Evolutionary conservation across 2,888 invertebrate genomes (phyloP), one percentile per base, ranked within the genome.

Genomic region (Prenolepis imparis): DNA sequence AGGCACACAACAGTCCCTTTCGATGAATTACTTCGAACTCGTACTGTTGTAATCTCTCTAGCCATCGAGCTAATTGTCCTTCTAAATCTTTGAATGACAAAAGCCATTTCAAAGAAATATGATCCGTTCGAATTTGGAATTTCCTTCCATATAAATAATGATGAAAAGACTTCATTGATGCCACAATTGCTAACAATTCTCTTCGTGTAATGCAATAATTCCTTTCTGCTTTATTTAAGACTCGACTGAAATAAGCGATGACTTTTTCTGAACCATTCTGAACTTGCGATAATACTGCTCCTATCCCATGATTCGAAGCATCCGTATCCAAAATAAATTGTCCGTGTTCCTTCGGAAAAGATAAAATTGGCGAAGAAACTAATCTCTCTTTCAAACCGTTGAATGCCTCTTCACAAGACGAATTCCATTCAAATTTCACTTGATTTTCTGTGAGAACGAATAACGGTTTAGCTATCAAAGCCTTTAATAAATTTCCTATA

Each of bases 291-390:
- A 84, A 12, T 18, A 84, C 61, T 0, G 57, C 74, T 5, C 64
- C 68, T 9, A 70, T 48, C 3, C 61, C 48, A 44, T 52, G n/a
- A 67, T 44, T 39, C 0, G 63, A 70, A 2, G 59, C 59, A 21
- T 68, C 80, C 0, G 48, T 55, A 21, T 70, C 52, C 3, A 75
- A 48, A n/a, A 32, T 24, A 21, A 82, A 48, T 18, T 9, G 15
- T 11, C 28, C 24, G 0, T 18, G 9, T 18, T 5, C 6, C 3
- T 3, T 6, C 0, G 41, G 75, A 4, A 44, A 77, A 55, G 21
- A 41, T 0, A 77, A 11, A 28, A 61, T 32, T 3, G 61, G 61
- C 1, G 63, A 15, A 9, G 39, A 59, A 18, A 24, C 3, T 9
- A 74, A 44, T 9, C 0, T 44, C 9, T 18, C 36, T n/a, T 75